Conservation (phyloP, 2,113 vertebrate genomes). For the Apaloderma vittatum region DNA sequence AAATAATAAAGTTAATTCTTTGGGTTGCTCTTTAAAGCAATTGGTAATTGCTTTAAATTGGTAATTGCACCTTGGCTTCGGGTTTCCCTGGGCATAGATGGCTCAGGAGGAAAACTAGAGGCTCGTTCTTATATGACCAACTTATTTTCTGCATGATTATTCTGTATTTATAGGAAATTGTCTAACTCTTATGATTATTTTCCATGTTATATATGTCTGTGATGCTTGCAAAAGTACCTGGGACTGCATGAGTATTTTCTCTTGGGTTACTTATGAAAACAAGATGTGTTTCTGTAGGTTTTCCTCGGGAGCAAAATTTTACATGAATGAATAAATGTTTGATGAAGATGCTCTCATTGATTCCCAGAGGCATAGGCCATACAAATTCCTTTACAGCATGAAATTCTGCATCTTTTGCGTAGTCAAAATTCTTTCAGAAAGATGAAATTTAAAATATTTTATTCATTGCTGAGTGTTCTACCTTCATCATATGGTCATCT, state of each 20-base stretch:
- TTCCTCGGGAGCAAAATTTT: slow-evolving; percentile 42
- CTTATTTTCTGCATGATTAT: neutral
- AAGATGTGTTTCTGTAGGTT: slow-evolving; percentile 9
- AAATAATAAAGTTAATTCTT: neutral
- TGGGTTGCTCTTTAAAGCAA: neutral
- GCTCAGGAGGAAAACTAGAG: neutral
- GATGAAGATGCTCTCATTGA: slow-evolving; percentile 56
- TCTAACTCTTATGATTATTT: neutral
- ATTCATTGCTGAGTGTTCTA: neutral
- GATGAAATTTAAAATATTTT: neutral
- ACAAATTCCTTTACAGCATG: neutral
- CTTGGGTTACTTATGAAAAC: neutral
- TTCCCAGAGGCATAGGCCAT: slow-evolving; percentile 29
- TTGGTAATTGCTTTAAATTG: neutral
- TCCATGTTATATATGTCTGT: neutral
- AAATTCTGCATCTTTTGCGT: neutral
- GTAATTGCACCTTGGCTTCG: neutral
- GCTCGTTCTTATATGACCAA: neutral
- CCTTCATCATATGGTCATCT: neutral
- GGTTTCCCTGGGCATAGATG: neutral
- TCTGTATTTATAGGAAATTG: neutral
- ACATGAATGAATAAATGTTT: slow-evolving; percentile 66
- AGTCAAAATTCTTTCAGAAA: neutral
- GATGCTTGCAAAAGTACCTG: neutral
- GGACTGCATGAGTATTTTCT: neutral